phyloP scores from a whole-genome alignment of 2,113 vertebrate genomes.

The Malurus alboscapulatus region DNA sequence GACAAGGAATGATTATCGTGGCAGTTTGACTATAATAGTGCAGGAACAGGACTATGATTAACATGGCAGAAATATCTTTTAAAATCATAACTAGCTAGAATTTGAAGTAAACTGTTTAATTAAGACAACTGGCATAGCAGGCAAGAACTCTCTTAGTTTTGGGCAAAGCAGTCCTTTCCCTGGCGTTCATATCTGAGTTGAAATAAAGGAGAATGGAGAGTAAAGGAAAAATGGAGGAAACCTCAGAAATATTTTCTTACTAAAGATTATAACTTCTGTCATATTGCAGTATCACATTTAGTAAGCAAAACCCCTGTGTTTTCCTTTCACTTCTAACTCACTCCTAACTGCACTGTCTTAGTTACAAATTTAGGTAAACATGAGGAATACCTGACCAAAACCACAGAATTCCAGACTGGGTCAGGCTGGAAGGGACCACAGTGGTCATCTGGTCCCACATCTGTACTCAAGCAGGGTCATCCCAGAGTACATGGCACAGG shows the following conservation, averaged over 20 bases:
- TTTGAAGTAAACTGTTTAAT: background rate
- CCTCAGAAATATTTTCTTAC: background rate
- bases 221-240: background rate
- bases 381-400: background rate
- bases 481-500: background rate
- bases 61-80: background rate
- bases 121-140: background rate
- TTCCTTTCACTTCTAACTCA: background rate
- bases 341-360: background rate
- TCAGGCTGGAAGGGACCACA: background rate
- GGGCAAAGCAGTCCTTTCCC: background rate
- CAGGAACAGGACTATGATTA: background rate
- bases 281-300: background rate
- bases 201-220: background rate
- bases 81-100: background rate
- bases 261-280: background rate
- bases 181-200: background rate
- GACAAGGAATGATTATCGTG: background rate
- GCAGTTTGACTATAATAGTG: background rate
- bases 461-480: background rate
- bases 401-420: background rate
- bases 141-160: background rate
- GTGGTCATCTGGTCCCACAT: background rate
- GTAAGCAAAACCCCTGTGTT: background rate
- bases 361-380: background rate